Conservation (phyloP, 2,113 vertebrate species). For the Podiceps cristatus region DNA sequence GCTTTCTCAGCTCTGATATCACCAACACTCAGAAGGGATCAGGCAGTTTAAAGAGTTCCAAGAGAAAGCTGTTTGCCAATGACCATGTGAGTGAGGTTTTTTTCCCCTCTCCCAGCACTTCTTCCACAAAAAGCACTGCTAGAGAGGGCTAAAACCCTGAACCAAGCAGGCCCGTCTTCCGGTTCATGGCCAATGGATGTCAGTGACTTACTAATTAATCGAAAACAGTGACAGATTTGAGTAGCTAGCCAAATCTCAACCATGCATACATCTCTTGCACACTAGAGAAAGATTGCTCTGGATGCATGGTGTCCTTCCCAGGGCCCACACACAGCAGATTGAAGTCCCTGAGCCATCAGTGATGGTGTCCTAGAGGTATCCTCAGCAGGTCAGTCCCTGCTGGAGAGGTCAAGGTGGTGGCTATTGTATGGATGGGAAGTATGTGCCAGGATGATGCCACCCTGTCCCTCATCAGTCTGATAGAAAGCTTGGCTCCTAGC, state of each 20-base stretch:
- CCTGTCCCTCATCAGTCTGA: neutral
- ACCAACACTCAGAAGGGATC: neutral
- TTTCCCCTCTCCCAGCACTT: neutral
- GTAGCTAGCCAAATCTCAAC: neutral
- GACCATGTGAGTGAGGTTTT: neutral
- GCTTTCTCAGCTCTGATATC: neutral
- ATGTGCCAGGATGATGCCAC: neutral
- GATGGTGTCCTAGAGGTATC: neutral
- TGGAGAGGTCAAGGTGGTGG: neutral
- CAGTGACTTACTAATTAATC: neutral
- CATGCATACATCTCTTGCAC: neutral
- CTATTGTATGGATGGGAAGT: neutral
- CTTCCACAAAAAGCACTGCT: neutral
- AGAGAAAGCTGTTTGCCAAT: neutral
- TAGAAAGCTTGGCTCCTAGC: neutral
- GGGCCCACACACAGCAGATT: neutral
- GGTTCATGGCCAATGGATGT: neutral
- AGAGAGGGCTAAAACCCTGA: neutral
- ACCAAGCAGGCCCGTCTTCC: neutral
- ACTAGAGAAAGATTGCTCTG: neutral
- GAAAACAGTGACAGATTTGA: neutral
- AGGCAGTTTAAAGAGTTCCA: neutral
- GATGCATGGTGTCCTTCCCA: neutral
- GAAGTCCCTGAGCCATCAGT: neutral
- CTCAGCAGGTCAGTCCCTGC: neutral